phyloP scores from a whole-genome alignment of 2,797 vertebrate species.

The Oryzias dopingdopingensis region DNA sequence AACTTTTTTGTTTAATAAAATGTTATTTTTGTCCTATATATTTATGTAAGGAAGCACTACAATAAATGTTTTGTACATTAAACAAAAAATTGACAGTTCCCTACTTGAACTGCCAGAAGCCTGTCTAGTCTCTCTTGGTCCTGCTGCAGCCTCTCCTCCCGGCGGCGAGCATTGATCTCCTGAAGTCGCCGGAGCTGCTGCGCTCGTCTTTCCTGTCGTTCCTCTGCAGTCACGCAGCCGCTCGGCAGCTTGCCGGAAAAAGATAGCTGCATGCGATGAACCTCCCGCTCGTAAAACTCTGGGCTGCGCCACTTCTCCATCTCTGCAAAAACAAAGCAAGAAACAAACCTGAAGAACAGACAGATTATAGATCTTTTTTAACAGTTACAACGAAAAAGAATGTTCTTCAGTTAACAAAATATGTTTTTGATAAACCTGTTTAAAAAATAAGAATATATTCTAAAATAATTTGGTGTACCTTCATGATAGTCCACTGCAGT shows the following conservation, averaged over 20 bases:
- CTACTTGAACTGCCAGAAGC: constrained; percentile 85
- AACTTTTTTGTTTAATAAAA: no score
- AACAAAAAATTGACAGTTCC: not conserved
- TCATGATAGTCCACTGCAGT: constrained; percentile 86
- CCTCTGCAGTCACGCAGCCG: constrained; percentile 84
- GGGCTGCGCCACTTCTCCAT: constrained; percentile 91
- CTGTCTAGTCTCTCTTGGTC: constrained; percentile 91
- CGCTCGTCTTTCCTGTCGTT: constrained; percentile 89
- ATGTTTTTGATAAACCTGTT: no score
- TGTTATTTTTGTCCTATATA: no score
- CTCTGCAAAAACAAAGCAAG: constrained; percentile 68
- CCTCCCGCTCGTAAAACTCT: constrained; percentile 89
- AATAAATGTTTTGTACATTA: not conserved
- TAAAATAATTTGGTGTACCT: constrained; percentile 61
- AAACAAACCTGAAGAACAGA: not conserved
- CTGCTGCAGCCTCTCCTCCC: constrained; percentile 91
- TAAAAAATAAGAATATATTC: not conserved
- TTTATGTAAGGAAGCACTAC: no score
- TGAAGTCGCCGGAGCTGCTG: constrained; percentile 92
- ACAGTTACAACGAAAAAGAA: no score
- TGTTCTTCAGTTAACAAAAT: no score
- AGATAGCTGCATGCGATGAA: constrained; percentile 95
- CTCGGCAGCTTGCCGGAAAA: constrained; percentile 87
- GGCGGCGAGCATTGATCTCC: constrained; percentile 88
- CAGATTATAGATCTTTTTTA: not conserved